These are phyloP conservation scores for Oxyteleia sp. DNA, from an alignment of 2,888 invertebrate genomes.

Conservation along the genomic window DNA sequence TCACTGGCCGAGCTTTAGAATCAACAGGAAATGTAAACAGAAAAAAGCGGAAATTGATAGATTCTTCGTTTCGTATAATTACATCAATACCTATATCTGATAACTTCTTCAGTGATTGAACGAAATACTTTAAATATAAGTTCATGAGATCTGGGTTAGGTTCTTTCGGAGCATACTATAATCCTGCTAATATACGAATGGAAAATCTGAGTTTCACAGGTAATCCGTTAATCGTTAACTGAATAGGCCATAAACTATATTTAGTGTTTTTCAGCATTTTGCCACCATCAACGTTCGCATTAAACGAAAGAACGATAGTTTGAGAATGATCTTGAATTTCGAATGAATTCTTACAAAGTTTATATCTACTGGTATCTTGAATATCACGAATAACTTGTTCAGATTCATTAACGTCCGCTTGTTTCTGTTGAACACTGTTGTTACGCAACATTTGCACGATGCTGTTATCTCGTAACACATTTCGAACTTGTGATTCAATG, in stretches of 20 bases:
- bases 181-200: neutral
- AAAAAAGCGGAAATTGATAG: slow-evolving; percentile 1
- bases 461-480: too few species aligned
- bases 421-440: too few species aligned
- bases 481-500: too few species aligned
- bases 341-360: too few species aligned
- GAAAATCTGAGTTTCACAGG: slow-evolving; percentile 6
- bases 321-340: too few species aligned
- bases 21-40: slow-evolving; percentile 12
- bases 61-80: too few species aligned
- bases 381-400: slow-evolving; percentile 11
- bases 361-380: neutral
- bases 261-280: slow-evolving; percentile 2
- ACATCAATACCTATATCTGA: neutral
- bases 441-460: too few species aligned
- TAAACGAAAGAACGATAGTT: slow-evolving; percentile 2
- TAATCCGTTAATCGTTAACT: slow-evolving; percentile 13
- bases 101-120: slow-evolving; percentile 6
- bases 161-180: slow-evolving; percentile 20
- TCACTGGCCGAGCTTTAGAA: slow-evolving; percentile 23
- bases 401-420: too few species aligned
- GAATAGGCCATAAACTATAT: slow-evolving; percentile 18
- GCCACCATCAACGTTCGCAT: slow-evolving; percentile 18
- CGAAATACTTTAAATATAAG: slow-evolving; percentile 18
- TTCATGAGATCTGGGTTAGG: slow-evolving; percentile 19